Percentiles rank a stretch among this genome's conserved stretches.
phyloP scores from a whole-genome alignment of 2,797 vertebrate genomes.

The Alouatta caraya region DNA sequence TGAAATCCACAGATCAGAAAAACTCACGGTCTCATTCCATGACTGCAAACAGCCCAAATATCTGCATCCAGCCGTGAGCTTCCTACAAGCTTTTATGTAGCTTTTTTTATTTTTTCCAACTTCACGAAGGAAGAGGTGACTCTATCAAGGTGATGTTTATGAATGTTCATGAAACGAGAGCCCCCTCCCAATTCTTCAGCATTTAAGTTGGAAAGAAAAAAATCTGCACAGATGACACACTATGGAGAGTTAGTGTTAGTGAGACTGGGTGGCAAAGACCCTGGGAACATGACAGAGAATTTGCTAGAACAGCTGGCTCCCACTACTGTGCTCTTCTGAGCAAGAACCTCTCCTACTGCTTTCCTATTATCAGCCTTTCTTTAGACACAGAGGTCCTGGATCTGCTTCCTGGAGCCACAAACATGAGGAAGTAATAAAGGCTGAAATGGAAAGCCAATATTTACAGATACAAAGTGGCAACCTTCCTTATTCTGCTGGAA shows the following conservation, averaged over 20 bases:
- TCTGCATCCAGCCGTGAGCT: neutral
- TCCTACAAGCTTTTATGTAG: neutral
- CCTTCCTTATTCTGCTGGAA: slow-evolving; percentile 52
- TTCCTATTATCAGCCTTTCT: slow-evolving; percentile 39
- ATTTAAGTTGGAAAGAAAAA: neutral
- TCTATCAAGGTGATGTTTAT: neutral
- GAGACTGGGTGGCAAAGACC: neutral
- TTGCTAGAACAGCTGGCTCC: neutral
- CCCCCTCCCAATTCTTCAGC: neutral
- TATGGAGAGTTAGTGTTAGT: neutral
- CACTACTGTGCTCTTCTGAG: neutral
- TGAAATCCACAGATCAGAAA: neutral
- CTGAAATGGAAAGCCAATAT: slow-evolving; percentile 37
- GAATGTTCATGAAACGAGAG: neutral
- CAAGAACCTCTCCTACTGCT: slow-evolving; percentile 11
- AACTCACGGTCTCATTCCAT: neutral
- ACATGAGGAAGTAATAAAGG: slow-evolving; percentile 20
- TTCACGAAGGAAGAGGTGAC: neutral
- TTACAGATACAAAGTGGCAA: slow-evolving; percentile 28
- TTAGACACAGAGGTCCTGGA: neutral
- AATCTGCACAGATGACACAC: neutral
- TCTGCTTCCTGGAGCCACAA: slow-evolving; percentile 24
- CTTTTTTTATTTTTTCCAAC: neutral
- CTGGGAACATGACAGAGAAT: neutral
- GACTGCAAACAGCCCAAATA: no score